Evolutionary conservation across 2,888 invertebrate genomes (phyloP), one percentile per base, ranked within the genome.

Genomic region (Sesia bembeciformis): DNA sequence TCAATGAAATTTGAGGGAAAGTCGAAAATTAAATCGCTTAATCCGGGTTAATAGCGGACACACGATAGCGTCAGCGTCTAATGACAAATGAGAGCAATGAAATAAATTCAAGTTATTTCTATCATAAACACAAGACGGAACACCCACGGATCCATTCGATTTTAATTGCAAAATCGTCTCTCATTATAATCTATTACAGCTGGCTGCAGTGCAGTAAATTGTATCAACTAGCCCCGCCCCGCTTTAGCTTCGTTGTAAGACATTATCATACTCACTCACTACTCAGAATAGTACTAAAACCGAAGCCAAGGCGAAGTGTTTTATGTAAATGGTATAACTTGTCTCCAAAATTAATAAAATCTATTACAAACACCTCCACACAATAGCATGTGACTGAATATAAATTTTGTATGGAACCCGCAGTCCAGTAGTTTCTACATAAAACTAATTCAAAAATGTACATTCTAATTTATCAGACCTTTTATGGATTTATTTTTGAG

Each of bases 1-100:
- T 78, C 78, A 80, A 79, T 80, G 76, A 75, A 71, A 72, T 80
- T 79, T 76, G 74, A 76, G 84, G 84, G 85, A 81, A 83, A 81
- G 80, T 76, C 76, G 72, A 76, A 82, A 86, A 85, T 87, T 79
- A 84, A 86, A 85, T 79, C 79, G 76, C 76, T 75, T 81, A 84
- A 85, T 78, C 83, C 76, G 65, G 67, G 75, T 76, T 85, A 81
- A 86, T 84, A 79, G 79, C 63, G 65, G 70, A 67, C 67, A 61
- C 68, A 78, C 74, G 79, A 75, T 81, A 68, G 67, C 66, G 68
- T 70, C 66, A 62, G 66, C 66, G 60, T 67, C 70, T 71, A 72
- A 76, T 78, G 75, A 81, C 76, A 70, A 74, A 78, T 78, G 55
- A 52, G 56, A 57, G 54, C 40, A 52, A 40, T 38, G 57, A 65